Conservation (phyloP, 2,113 vertebrate genomes). For the Dermatemys mawii region DNA sequence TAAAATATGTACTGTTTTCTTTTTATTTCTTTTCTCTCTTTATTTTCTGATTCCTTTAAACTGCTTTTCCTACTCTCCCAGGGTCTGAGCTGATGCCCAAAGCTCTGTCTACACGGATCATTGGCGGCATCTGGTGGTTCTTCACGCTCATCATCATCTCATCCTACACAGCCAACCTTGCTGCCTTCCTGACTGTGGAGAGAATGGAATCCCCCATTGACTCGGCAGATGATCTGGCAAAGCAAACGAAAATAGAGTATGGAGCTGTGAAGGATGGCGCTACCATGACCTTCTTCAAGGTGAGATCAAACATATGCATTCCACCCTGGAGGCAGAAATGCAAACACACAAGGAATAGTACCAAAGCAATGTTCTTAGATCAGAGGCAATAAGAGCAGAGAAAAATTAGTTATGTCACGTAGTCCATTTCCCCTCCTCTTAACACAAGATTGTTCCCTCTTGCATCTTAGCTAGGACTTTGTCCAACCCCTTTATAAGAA, state of each 20-base stretch:
- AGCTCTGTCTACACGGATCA: constrained; percentile 97
- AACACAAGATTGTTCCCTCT: background rate
- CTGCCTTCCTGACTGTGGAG: constrained; percentile 96
- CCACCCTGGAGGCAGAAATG: background rate
- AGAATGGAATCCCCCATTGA: constrained; percentile 97
- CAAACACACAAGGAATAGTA: too few relatives aligned
- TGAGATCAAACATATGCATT: constrained; percentile 63
- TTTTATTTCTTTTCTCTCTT: background rate
- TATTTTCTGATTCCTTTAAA: background rate
- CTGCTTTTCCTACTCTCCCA: constrained; percentile 49
- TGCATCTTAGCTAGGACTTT: background rate
- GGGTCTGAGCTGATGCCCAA: constrained; percentile 99
- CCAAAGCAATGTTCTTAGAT: background rate
- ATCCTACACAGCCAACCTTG: constrained; percentile 97
- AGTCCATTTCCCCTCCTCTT: background rate
- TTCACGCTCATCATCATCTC: constrained; percentile 99
- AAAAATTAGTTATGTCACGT: too few relatives aligned
- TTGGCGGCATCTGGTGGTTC: constrained; percentile 99
- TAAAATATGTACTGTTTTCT: fast-evolving
- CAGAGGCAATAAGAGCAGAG: background rate
- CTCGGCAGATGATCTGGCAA: constrained; percentile 96
- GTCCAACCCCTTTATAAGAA: background rate
- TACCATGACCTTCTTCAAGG: constrained; percentile 99
- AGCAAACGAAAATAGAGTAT: constrained; percentile 98
- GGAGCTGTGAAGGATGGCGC: constrained; percentile 96